phyloP scores from a whole-genome alignment of 2,888 invertebrate genomes.

The Chamaedrilus cognettii region DNA sequence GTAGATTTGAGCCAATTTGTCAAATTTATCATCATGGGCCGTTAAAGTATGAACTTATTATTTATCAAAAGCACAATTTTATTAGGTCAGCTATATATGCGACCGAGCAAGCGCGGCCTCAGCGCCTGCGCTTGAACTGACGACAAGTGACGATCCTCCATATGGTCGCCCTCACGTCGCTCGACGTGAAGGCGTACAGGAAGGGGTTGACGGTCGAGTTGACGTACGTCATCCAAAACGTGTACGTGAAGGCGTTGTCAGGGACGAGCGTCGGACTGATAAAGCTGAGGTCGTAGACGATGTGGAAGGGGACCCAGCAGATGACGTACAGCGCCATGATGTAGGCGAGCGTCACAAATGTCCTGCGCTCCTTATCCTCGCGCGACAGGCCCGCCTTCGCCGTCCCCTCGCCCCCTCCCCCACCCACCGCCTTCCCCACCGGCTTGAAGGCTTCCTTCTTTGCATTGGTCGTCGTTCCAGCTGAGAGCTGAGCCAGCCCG shows the following conservation, averaged over 20 bases:
- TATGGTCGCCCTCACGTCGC: constrained; percentile 39
- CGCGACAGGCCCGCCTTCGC: neutral
- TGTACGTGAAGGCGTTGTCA: constrained; percentile 27
- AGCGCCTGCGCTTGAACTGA: too few relatives aligned
- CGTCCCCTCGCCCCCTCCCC: too few relatives aligned
- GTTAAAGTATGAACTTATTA: too few relatives aligned
- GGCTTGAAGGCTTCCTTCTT: too few relatives aligned
- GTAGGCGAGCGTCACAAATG: constrained; percentile 35
- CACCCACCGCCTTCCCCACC: neutral
- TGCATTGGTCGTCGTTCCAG: neutral
- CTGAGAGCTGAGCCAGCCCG: neutral
- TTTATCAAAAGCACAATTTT: too few relatives aligned
- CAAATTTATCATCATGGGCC: too few relatives aligned
- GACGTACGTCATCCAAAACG: too few relatives aligned
- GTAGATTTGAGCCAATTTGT: too few relatives aligned
- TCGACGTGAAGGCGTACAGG: constrained; percentile 40
- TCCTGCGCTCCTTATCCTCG: constrained; percentile 31
- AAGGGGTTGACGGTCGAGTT: too few relatives aligned
- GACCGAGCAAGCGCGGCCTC: too few relatives aligned
- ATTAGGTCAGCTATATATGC: too few relatives aligned
- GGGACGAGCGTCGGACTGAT: constrained; percentile 33
- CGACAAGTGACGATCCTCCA: too few relatives aligned
- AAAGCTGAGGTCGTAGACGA: constrained; percentile 38
- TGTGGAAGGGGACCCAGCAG: constrained; percentile 39
- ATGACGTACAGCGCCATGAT: constrained; percentile 34